Conservation (phyloP, 2,888 invertebrate species). For the Eupelmus urozonus region DNA sequence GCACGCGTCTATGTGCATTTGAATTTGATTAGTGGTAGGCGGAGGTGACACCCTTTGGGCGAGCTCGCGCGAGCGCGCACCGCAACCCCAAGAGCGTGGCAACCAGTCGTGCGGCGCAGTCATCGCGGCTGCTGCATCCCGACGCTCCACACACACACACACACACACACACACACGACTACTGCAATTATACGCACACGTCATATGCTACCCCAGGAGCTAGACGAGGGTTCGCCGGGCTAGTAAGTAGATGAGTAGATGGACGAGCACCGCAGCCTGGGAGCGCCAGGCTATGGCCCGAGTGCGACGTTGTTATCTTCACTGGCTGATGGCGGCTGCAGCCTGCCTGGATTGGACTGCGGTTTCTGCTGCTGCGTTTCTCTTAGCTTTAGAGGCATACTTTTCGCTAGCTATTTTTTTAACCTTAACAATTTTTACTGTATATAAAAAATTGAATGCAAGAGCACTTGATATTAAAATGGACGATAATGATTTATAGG, state of each 20-base stretch:
- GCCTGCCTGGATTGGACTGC: too few relatives aligned
- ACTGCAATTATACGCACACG: slow-evolving; percentile 76
- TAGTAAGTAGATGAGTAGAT: slow-evolving; percentile 34
- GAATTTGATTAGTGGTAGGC: slow-evolving; percentile 76
- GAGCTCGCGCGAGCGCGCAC: slow-evolving; percentile 58
- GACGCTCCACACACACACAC: slow-evolving; percentile 26
- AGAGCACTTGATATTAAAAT: too few relatives aligned
- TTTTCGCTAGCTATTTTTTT: too few relatives aligned
- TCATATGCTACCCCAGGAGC: slow-evolving; percentile 66
- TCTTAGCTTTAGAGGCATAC: too few relatives aligned
- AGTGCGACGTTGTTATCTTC: too few relatives aligned
- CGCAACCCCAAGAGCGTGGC: slow-evolving; percentile 71
- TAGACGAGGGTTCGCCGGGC: not conserved
- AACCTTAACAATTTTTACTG: too few relatives aligned
- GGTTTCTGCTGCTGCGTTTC: not conserved
- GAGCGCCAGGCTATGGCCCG: too few relatives aligned
- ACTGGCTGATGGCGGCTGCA: too few relatives aligned
- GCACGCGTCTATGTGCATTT: slow-evolving; percentile 68
- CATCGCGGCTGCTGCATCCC: slow-evolving; percentile 66
- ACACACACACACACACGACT: slow-evolving; percentile 69
- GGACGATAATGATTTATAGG: too few relatives aligned
- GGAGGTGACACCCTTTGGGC: slow-evolving; percentile 74
- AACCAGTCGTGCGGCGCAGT: slow-evolving; percentile 64
- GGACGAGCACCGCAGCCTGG: too few relatives aligned
- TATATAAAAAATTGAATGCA: too few relatives aligned